Base-by-base conservation (phyloP, 2,113 vertebrate species). In the Sclerurus mexicanus region DNA sequence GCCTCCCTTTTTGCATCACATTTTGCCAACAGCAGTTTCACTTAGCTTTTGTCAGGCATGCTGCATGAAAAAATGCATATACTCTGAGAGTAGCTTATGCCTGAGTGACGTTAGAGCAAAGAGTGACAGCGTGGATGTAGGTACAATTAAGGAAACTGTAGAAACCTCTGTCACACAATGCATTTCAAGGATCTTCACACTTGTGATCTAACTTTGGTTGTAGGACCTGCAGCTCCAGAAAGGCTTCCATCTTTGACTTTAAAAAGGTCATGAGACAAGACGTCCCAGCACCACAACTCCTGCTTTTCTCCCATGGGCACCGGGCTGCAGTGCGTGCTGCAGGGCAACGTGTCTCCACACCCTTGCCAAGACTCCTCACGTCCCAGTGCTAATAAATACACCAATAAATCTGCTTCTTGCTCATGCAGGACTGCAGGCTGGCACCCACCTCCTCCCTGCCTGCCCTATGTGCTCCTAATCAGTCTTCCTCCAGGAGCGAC, bases 401-500 rank as follows among this genome's bases (percentile, higher is more conserved):
- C 55, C 63, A 5, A 80, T 85, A 89, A 96, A 95, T 93, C 81
- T 49, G 52, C 56, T 5, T 11, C 56, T 52, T 0, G 0, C 64
- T 79, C 90, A 28, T 4, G 3, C 80, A 33, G 86, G 37, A 58
- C 92, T 63, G 89, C 62, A 71, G 92, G 92, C 96, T 92, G 95
- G 74, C 84, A 82, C 56, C 97, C 91, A 79, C 31, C 78, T 50
- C 92, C 82, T 47, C 87, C 88, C 85, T 11, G 30, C 85, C 84
- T 50, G 40, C 47, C 3, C 18, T 28, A 67, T 25, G 23, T 5
- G 78, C 93, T 95, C 76, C 96, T 97, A 97, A 98, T 98, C 98
- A 90, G 79, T 33, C 79, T 98, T 98, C 98, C 98, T 97, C 96
- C 98, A 98, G 97, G 60, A 97, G 75, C 89, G 76, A 13, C 79